These are phyloP conservation scores for Notodonta dromedarius DNA, from an alignment of 2,888 invertebrate species.

Conservation along the genomic window DNA sequence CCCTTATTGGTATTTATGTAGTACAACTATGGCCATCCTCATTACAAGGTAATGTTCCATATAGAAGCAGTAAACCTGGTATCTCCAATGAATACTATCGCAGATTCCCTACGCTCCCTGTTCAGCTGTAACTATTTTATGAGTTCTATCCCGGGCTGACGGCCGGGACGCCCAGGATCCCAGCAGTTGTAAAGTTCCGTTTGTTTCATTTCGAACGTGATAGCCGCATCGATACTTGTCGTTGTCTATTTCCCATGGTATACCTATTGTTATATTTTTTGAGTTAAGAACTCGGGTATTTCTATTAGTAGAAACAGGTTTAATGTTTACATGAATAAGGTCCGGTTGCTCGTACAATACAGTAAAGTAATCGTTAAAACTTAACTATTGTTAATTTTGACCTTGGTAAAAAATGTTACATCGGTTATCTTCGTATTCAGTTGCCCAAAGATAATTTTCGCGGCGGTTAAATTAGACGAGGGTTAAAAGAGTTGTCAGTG, in stretches of 20 bases:
- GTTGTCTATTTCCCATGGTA: background rate
- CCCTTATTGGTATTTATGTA: too few species aligned
- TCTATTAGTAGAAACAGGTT: too few species aligned
- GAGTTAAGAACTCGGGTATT: too few species aligned
- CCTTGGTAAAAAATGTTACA: too few species aligned
- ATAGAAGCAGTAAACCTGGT: constrained; percentile 2
- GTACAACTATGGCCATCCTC: background rate
- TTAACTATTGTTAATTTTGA: too few species aligned
- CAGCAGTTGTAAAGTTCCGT: constrained; percentile 42
- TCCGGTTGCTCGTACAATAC: too few species aligned
- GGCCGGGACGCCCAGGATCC: constrained; percentile 50
- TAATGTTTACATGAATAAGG: too few species aligned
- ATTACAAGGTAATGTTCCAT: background rate
- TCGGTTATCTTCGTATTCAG: too few species aligned
- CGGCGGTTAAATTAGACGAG: too few species aligned
- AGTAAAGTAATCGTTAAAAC: too few species aligned
- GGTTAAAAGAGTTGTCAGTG: too few species aligned
- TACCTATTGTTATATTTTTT: background rate
- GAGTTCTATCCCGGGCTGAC: constrained; percentile 53
- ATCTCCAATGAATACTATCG: constrained; percentile 32
- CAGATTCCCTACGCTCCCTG: constrained; percentile 47
- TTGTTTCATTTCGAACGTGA: constrained; percentile 33
- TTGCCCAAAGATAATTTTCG: too few species aligned
- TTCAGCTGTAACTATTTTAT: constrained; percentile 72
- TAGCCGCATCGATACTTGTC: background rate